Base-by-base conservation (phyloP, 2,113 vertebrate species). In the Corythornis vintsioides region DNA sequence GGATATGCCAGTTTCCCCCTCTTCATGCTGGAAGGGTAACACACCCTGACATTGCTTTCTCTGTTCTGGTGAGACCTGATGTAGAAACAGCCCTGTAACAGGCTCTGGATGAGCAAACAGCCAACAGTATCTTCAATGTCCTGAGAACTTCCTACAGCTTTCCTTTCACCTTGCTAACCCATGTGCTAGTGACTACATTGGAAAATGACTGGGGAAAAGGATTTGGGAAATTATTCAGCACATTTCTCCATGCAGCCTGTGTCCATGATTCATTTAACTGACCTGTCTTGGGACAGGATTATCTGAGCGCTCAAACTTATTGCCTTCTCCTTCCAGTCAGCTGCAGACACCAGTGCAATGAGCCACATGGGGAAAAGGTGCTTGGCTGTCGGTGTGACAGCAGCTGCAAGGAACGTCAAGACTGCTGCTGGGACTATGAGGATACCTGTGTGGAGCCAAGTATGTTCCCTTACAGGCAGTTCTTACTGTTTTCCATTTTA, bases 341-440 rank as follows among this genome's bases (percentile, higher is more conserved):
- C 83, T 98, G 98, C 95, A 97, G 97, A 35, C 93, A 83, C 72
- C 97, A 95, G 84, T 98, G 98, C 81, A 82, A 85, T 10, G 91
- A 95, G 21, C 74, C 81, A 0, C 81, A 38, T 1, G 24, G 40
- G 11, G 55, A 52, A 33, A 61, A 59, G 2, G 17, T 81, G 17
- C 13, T 40, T 0, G 95, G 94, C 78, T 98, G 98, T 85, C 82
- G 40, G 20, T 98, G 98, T 0, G 97, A 98, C 71, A 18, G 20
- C 0, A 28, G 24, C 24, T 98, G 98, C 75, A 75, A 28, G 40
- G 73, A 69, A 5, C 95, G 88, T 42, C 69, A 28, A 4, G 94
- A 97, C 56, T 98, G 98, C 89, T 98, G 98, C 91, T 97, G 95
- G 97, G 98, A 98, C 92, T 98, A 98, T 6, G 84, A 97, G 63